A percentile compares a stretch with the other conserved stretches of the same genome.
These are phyloP conservation scores for Entelurus aequoreus DNA, from an alignment of 2,113 vertebrate genomes.

Conservation along the genomic window DNA sequence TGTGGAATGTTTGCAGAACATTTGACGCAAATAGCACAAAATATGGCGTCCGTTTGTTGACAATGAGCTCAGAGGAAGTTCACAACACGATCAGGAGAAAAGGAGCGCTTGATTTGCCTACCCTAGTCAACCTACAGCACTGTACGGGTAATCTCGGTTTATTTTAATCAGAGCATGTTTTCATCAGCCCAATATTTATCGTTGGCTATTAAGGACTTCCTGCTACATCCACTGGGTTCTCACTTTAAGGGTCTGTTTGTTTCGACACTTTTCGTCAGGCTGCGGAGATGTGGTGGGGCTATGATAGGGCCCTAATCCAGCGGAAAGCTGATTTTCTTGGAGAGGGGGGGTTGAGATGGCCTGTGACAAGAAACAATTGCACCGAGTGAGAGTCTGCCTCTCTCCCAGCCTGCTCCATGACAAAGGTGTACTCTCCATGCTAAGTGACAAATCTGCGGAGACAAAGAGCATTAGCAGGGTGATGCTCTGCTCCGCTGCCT, in stretches of 20 bases:
- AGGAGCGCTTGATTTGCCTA: too few relatives aligned
- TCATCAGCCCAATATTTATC: too few relatives aligned
- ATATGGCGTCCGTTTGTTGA: too few relatives aligned
- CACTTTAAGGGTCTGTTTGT: slow-evolving; percentile 55
- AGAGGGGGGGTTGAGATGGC: slow-evolving; percentile 48
- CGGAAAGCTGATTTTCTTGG: slow-evolving; percentile 66
- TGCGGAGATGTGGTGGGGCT: slow-evolving; percentile 52
- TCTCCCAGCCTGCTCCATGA: slow-evolving; percentile 63
- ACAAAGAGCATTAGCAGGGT: slow-evolving; percentile 71
- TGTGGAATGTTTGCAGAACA: too few relatives aligned
- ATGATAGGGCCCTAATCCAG: slow-evolving; percentile 68
- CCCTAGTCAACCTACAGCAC: too few relatives aligned
- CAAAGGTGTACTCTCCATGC: slow-evolving; percentile 71
- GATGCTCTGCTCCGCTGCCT: slow-evolving; percentile 66
- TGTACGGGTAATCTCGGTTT: too few relatives aligned
- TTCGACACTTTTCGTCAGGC: slow-evolving; percentile 50
- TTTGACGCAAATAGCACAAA: too few relatives aligned
- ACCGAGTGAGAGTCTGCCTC: slow-evolving; percentile 60
- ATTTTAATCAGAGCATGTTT: too few relatives aligned
- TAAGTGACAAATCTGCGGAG: slow-evolving; percentile 71
- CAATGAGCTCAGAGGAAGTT: too few relatives aligned
- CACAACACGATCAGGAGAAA: too few relatives aligned
- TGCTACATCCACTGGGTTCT: slow-evolving; percentile 33
- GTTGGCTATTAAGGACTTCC: slow-evolving; percentile 18
- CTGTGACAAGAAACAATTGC: slow-evolving; percentile 68